Evolutionary conservation across 2,113 vertebrate species (phyloP).

Genomic region (Saccopteryx bilineata): DNA sequence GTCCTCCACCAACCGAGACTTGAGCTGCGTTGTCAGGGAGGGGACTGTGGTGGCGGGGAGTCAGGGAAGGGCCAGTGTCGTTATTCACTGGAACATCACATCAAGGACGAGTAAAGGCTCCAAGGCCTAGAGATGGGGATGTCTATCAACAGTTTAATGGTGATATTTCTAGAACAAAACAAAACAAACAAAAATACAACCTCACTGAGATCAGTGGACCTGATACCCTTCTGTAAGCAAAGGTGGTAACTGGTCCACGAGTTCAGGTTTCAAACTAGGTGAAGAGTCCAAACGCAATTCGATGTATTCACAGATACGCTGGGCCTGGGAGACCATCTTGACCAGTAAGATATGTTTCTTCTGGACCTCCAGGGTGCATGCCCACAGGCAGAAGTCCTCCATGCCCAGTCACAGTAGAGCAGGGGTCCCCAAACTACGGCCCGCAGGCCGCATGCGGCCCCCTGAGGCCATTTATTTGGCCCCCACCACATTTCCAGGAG

Average conservation of each 20-base stretch:
- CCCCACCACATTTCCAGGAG: no score
- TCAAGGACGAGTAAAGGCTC: no score
- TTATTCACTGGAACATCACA: neutral
- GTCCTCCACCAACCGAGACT: neutral
- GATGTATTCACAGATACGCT: neutral
- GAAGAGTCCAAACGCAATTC: rapidly evolving
- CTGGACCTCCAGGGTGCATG: rapidly evolving
- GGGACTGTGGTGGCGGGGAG: neutral
- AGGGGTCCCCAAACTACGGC: no score
- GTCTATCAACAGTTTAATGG: neutral
- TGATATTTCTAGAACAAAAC: neutral
- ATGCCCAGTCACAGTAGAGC: rapidly evolving
- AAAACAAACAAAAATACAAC: neutral
- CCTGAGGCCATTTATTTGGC: no score
- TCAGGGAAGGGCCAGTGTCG: neutral
- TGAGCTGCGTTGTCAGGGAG: neutral
- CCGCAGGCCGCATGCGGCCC: no score
- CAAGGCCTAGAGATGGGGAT: neutral
- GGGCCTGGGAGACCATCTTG: neutral
- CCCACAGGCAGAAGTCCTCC: rapidly evolving
- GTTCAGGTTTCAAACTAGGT: neutral
- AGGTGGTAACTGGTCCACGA: neutral
- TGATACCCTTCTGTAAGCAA: neutral
- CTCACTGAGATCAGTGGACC: neutral
- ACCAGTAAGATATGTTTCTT: rapidly evolving